A percentile compares a stretch with the other conserved stretches of the same genome.
Evolutionary conservation across 2,888 invertebrate genomes (phyloP).

Genomic region (Plemyria rubiginata): DNA sequence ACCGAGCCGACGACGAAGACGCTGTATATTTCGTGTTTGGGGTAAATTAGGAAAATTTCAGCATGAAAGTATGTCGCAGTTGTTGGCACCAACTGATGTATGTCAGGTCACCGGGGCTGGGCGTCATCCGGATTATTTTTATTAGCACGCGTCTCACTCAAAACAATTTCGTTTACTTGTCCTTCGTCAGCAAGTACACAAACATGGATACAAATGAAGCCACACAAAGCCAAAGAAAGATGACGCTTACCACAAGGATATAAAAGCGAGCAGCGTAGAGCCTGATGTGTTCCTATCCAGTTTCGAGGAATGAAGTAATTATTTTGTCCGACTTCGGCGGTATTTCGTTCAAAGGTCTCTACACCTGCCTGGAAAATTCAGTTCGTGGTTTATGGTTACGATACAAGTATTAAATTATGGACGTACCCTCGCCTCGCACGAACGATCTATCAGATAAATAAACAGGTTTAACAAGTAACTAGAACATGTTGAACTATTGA

Average conservation of each 20-base stretch:
- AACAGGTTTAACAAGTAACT: background rate
- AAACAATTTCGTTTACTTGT: slow-evolving; percentile 40
- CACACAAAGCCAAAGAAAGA: too few relatives aligned
- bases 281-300: background rate
- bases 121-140: slow-evolving; percentile 72
- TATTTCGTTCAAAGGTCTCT: slow-evolving; percentile 8
- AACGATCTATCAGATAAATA: slow-evolving; percentile 4
- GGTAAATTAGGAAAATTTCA: slow-evolving; percentile 58
- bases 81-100: slow-evolving; percentile 67
- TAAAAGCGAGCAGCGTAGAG: too few relatives aligned
- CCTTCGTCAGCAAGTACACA: background rate
- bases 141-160: slow-evolving; percentile 56
- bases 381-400: background rate
- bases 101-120: slow-evolving; percentile 70
- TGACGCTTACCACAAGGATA: too few relatives aligned
- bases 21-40: slow-evolving; percentile 35
- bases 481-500: background rate
- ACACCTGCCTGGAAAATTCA: slow-evolving; percentile 10
- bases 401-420: background rate
- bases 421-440: slow-evolving; percentile 5
- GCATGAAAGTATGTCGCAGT: slow-evolving; percentile 68
- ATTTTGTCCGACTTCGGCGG: background rate
- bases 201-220: too few relatives aligned
- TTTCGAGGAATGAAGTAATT: slow-evolving; percentile 2
- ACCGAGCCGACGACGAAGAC: background rate